Evolutionary conservation across 2,797 vertebrate genomes (phyloP).

Genomic region (Crypturellus tataupa): DNA sequence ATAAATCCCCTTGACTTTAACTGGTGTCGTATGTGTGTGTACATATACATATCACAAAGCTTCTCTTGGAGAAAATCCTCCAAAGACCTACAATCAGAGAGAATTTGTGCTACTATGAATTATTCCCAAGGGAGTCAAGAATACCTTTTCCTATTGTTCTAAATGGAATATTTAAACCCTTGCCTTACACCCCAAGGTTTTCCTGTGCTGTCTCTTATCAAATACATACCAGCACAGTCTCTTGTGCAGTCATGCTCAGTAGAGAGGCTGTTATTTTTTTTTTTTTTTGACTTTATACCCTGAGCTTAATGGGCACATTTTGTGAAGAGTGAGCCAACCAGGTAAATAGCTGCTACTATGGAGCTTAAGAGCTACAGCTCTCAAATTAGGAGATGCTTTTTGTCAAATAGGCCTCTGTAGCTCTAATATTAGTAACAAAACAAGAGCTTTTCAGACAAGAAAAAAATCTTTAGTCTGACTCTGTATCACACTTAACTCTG

Average conservation of each 20-base stretch:
- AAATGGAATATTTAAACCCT: neutral
- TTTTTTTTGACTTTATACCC: conserved; percentile 50
- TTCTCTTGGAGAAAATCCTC: neutral
- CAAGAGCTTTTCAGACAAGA: conserved; percentile 74
- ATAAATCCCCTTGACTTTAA: conserved; percentile 34
- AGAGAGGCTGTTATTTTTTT: conserved; percentile 18
- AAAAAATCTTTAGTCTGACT: conserved; percentile 72
- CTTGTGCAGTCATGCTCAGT: conserved; percentile 59
- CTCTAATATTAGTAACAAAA: conserved; percentile 78
- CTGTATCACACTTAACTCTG: conserved; percentile 72
- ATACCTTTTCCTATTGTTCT: conserved; percentile 19
- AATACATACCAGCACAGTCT: conserved; percentile 49
- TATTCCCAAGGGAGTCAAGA: conserved; percentile 12
- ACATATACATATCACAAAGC: neutral
- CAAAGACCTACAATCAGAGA: neutral
- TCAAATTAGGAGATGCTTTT: conserved; percentile 77
- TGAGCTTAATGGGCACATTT: conserved; percentile 74
- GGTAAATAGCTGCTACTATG: conserved; percentile 76
- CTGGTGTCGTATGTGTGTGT: neutral
- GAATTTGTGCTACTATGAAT: conserved; percentile 1
- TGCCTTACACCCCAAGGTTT: conserved; percentile 15
- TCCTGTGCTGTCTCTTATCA: conserved; percentile 42
- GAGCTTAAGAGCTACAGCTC: conserved; percentile 75
- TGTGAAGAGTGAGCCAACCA: conserved; percentile 74
- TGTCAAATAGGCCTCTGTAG: conserved; percentile 72